Evolutionary conservation across 2,113 vertebrate genomes (phyloP).

Genomic region (Castor canadensis): DNA sequence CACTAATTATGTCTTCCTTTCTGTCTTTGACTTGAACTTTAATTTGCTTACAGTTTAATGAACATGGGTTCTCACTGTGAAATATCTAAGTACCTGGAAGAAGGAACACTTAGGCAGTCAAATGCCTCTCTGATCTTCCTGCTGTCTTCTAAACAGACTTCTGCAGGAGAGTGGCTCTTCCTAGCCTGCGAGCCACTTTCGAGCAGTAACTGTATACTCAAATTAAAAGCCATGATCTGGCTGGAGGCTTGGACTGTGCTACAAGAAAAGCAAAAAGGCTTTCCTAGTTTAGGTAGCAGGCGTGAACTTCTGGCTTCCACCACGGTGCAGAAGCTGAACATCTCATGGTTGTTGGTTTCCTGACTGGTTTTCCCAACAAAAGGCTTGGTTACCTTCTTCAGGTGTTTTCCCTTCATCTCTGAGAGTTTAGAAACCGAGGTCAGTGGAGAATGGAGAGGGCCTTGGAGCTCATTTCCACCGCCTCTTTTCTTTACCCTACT

Average conservation of each 20-base stretch:
- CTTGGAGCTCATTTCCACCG: not conserved
- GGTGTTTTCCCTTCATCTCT: not conserved
- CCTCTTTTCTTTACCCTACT: not conserved
- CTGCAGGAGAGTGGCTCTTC: conserved; percentile 27
- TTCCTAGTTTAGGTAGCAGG: not conserved
- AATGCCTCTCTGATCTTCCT: not conserved
- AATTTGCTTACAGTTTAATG: conserved; percentile 79
- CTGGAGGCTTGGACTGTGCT: not conserved
- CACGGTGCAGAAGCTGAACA: not conserved
- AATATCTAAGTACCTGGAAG: conserved; percentile 69
- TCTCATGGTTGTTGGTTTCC: not conserved
- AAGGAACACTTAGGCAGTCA: conserved; percentile 41
- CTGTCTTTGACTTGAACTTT: conserved; percentile 80
- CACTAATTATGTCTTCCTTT: conserved; percentile 78
- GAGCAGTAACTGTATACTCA: not conserved
- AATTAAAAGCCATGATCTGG: conserved; percentile 49
- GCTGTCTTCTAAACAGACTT: conserved; percentile 18
- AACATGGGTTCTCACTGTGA: conserved; percentile 63
- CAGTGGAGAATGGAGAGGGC: not conserved
- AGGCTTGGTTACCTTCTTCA: not conserved
- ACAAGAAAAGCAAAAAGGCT: not conserved
- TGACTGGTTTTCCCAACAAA: not conserved
- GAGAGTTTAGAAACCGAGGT: not conserved
- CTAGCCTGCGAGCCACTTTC: not conserved
- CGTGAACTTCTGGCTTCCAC: not conserved